These are phyloP conservation scores for Troides oblongomaculatus DNA, from an alignment of 2,888 invertebrate genomes.

Conservation along the genomic window DNA sequence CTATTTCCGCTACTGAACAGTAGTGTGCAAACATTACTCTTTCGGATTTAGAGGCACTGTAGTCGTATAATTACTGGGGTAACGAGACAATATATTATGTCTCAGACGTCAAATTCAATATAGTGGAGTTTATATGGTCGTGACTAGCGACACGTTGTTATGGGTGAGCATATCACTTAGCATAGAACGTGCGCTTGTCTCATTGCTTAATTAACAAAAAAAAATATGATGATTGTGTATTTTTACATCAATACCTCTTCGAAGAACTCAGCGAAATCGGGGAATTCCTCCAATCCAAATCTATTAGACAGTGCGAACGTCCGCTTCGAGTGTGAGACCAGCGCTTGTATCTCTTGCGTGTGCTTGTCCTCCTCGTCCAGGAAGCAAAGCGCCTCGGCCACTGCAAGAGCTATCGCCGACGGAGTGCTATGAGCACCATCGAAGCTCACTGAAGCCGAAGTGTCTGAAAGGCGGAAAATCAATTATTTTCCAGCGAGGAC, in stretches of 20 bases:
- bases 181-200: too few relatives aligned
- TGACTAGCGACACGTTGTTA: too few relatives aligned
- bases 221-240: too few relatives aligned
- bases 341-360: slow-evolving; percentile 84
- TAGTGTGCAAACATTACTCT: too few relatives aligned
- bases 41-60: too few relatives aligned
- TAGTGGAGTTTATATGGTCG: too few relatives aligned
- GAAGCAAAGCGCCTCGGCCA: slow-evolving; percentile 88
- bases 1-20: too few relatives aligned
- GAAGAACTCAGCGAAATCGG: slow-evolving; percentile 67
- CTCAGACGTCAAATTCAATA: too few relatives aligned
- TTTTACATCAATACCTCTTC: slow-evolving; percentile 53
- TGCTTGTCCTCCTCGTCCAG: slow-evolving; percentile 90
- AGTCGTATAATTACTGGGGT: too few relatives aligned
- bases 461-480: slow-evolving; percentile 41
- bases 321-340: slow-evolving; percentile 78
- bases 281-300: slow-evolving; percentile 69
- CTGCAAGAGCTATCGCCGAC: slow-evolving; percentile 82
- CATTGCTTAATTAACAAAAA: too few relatives aligned
- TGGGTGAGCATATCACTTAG: too few relatives aligned
- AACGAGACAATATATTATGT: too few relatives aligned
- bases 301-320: slow-evolving; percentile 55
- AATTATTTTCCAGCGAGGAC: not conserved
- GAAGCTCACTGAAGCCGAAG: slow-evolving; percentile 63
- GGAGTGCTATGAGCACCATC: slow-evolving; percentile 64